These are phyloP conservation scores for Aulostomus chinensis DNA, from an alignment of 2,797 vertebrate genomes.

Conservation along the genomic window DNA sequence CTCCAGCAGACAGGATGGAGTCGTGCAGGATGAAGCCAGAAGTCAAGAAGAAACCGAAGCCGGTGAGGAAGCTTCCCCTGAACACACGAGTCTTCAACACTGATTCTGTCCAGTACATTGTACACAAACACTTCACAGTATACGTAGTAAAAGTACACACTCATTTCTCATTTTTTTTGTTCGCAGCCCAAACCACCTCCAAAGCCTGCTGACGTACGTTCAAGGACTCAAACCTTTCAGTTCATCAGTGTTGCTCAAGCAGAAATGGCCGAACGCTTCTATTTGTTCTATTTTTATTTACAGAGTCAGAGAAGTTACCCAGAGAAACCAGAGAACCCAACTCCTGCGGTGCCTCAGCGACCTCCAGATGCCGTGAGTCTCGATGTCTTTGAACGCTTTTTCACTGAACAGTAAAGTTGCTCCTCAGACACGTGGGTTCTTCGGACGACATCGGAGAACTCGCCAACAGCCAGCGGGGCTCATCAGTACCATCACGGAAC, in stretches of 20 bases:
- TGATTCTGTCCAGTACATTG: no score
- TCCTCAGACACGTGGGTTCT: no score
- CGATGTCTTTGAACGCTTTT: no score
- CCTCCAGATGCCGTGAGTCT: constrained; percentile 40
- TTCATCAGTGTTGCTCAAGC: no score
- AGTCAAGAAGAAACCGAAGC: constrained; percentile 55
- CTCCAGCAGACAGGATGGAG: constrained; percentile 60
- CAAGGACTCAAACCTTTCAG: no score
- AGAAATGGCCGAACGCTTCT: no score
- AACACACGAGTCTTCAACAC: no score
- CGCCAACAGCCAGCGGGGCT: no score
- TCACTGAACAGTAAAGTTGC: no score
- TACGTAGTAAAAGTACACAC: not conserved
- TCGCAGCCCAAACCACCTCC: constrained; percentile 44
- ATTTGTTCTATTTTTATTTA: no score
- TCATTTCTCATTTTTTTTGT: not conserved
- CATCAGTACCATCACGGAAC: no score
- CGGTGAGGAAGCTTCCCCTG: constrained; percentile 53
- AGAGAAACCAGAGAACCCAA: constrained; percentile 5
- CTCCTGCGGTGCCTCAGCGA: constrained; percentile 35
- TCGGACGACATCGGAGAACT: no score
- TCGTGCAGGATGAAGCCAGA: constrained; percentile 54
- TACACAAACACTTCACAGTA: not conserved
- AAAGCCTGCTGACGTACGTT: constrained; percentile 46
- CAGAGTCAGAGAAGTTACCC: constrained; percentile 37